Evolutionary conservation across 1,140 invertebrate genomes (phyloP).

Genomic region (Dendroctonus valens): DNA sequence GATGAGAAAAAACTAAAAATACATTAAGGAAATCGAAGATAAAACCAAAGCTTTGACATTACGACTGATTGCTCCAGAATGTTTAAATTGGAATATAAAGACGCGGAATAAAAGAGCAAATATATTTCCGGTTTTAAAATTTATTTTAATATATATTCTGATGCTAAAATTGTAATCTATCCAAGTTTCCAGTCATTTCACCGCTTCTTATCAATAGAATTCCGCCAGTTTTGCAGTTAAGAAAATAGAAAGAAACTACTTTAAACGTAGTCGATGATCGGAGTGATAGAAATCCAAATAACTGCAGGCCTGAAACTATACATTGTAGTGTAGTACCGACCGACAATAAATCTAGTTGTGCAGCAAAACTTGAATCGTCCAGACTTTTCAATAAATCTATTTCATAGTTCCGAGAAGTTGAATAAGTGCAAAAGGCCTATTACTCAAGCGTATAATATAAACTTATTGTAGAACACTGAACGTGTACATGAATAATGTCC

Average conservation of each 20-base stretch:
- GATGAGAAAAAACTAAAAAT: too few relatives aligned
- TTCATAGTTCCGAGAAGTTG: conserved; percentile 30
- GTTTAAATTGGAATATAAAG: too few relatives aligned
- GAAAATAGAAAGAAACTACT: neutral
- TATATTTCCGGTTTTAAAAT: too few relatives aligned
- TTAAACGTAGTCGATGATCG: neutral
- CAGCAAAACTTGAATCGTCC: neutral
- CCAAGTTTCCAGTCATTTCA: too few relatives aligned
- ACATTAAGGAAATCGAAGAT: too few relatives aligned
- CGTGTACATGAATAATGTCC: conserved; percentile 36
- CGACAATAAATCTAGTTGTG: conserved; percentile 20
- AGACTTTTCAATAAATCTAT: conserved; percentile 32
- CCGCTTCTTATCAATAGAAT: too few relatives aligned
- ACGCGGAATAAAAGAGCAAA: too few relatives aligned
- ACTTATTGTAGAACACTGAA: conserved; percentile 34
- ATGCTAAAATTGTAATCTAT: too few relatives aligned
- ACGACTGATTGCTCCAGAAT: too few relatives aligned
- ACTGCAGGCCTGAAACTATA: conserved; percentile 11
- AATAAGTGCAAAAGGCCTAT: conserved; percentile 33
- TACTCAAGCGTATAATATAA: conserved; percentile 34
- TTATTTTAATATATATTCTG: too few relatives aligned
- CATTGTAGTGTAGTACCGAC: conserved; percentile 18
- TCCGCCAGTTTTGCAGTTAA: neutral
- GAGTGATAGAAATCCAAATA: conserved; percentile 10
- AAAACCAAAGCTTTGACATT: too few relatives aligned